phyloP scores from a whole-genome alignment of 2,797 vertebrate genomes.

The Amphiprion clarkii region DNA sequence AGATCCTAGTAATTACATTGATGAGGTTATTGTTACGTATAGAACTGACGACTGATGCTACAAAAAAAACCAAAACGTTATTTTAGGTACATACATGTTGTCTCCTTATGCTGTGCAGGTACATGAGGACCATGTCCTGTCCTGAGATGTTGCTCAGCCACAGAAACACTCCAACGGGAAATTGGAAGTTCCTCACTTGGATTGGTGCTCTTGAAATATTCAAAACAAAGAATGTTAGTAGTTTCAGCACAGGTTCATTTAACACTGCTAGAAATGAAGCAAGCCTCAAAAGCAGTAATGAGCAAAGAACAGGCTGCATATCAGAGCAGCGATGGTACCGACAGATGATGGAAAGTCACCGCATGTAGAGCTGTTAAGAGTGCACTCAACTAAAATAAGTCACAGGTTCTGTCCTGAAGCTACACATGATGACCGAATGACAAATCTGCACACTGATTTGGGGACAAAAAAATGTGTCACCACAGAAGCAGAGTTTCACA shows the following conservation, averaged over 20 bases:
- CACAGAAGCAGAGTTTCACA: conserved; percentile 40
- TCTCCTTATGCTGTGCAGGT: conserved; percentile 27
- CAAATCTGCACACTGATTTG: conserved; percentile 2
- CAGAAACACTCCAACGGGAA: conserved; percentile 8
- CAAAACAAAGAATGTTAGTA: conserved; percentile 8
- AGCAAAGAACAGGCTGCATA: conserved; percentile 8
- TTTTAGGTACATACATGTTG: conserved; percentile 34
- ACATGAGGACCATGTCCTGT: conserved; percentile 28
- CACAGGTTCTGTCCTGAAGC: conserved; percentile 8
- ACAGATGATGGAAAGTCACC: conserved; percentile 10
- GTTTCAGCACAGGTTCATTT: conserved; percentile 8
- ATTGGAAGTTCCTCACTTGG: background rate
- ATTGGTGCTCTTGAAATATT: conserved; percentile 55
- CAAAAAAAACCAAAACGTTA: too few relatives aligned
- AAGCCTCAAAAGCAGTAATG: conserved; percentile 16
- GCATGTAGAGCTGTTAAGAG: conserved; percentile 4
- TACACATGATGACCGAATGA: conserved; percentile 1
- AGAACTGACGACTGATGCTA: background rate
- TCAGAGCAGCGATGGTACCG: conserved; percentile 3
- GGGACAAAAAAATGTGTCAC: conserved; percentile 10
- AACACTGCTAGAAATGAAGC: background rate
- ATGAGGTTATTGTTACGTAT: background rate
- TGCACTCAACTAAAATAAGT: background rate
- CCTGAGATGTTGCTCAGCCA: conserved; percentile 24
- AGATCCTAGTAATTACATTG: background rate